Evolutionary conservation across 2,113 vertebrate genomes (phyloP).

Genomic region (Pleuronectes platessa): DNA sequence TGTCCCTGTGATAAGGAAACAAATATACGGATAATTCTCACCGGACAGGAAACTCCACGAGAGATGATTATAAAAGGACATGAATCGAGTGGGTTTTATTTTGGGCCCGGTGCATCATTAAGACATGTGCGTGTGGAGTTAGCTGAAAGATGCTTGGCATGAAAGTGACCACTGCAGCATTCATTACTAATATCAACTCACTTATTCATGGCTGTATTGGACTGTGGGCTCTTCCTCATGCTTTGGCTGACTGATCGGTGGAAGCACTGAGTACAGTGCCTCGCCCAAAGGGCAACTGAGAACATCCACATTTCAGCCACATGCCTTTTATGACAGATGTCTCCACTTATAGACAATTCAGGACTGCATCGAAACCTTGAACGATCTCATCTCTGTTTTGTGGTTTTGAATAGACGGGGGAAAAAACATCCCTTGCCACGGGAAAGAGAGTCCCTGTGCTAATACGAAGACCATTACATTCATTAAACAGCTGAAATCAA

Average conservation of each 20-base stretch:
- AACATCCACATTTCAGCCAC: conserved; percentile 29
- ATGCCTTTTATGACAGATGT: conserved; percentile 25
- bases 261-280: neutral
- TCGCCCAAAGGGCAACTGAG: conserved; percentile 17
- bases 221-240: conserved; percentile 18
- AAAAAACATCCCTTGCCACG: no score
- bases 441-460: neutral
- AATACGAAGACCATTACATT: conserved; percentile 12
- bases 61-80: conserved; percentile 62
- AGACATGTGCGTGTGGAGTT: conserved; percentile 8
- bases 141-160: conserved; percentile 41
- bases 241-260: neutral
- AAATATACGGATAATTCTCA: conserved; percentile 23
- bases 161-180: conserved; percentile 41
- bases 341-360: conserved; percentile 15
- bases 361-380: neutral
- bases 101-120: conserved; percentile 30
- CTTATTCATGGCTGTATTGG: conserved; percentile 34
- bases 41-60: conserved; percentile 42
- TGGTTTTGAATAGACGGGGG: neutral
- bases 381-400: neutral
- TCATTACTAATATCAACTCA: conserved; percentile 32
- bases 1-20: conserved; percentile 18
- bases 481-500: conserved; percentile 39
- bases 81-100: conserved; percentile 57